Evolutionary conservation across 2,888 invertebrate genomes (phyloP).

Genomic region (Criorhina ranunculi): DNA sequence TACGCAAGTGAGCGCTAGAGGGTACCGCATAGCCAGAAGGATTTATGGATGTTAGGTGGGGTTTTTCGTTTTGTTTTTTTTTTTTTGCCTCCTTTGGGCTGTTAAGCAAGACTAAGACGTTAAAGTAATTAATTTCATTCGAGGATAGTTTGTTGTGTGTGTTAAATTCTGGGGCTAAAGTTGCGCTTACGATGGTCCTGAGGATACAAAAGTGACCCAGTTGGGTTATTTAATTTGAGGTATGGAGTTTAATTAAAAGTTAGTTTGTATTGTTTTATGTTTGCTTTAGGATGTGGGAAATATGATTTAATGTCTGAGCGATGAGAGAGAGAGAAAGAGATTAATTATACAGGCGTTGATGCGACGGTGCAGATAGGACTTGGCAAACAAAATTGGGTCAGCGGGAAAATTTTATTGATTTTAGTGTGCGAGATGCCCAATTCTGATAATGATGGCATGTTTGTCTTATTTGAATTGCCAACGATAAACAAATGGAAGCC

Average conservation of each 20-base stretch:
- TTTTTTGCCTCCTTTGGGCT: not conserved
- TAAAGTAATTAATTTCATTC: conserved; percentile 60
- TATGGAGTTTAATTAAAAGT: conserved; percentile 64
- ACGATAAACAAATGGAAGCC: too few species aligned
- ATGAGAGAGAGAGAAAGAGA: conserved; percentile 7
- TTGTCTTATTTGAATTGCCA: conserved; percentile 11
- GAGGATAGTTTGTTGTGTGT: conserved; percentile 50
- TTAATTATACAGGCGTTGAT: conserved; percentile 53
- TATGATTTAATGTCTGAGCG: conserved; percentile 47
- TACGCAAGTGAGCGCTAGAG: not conserved
- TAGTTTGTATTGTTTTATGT: conserved; percentile 34
- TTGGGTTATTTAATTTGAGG: conserved; percentile 65
- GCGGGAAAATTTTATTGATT: conserved; percentile 37
- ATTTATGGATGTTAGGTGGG: conserved; percentile 41
- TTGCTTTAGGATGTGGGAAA: conserved; percentile 32
- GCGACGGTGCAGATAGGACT: conserved; percentile 1
- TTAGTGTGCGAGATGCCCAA: conserved; percentile 17
- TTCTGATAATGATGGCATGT: conserved; percentile 24
- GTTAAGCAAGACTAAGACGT: conserved; percentile 47
- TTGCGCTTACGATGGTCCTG: conserved; percentile 12
- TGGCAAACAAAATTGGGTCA: conserved; percentile 14
- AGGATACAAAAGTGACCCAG: conserved; percentile 37
- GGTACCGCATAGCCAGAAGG: conserved; percentile 22
- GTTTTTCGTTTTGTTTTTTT: not conserved
- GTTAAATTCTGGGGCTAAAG: conserved; percentile 46